Evolutionary conservation across 2,888 invertebrate species (phyloP).

Genomic region (Fragum whitleyi): DNA sequence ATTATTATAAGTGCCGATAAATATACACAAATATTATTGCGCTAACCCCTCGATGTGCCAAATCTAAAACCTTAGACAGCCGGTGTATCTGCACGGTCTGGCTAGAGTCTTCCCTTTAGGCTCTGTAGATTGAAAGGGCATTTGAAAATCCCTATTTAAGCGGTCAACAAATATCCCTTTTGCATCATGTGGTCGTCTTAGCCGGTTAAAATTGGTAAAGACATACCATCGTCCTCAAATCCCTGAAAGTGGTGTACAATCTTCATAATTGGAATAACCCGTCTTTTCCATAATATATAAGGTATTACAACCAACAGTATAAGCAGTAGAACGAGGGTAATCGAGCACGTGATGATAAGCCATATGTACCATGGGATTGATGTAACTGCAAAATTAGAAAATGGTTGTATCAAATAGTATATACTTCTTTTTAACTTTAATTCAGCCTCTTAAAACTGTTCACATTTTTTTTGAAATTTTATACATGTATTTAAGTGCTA

Average conservation of each 20-base stretch:
- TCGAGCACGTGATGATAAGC: conserved; percentile 55
- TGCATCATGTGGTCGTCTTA: too few relatives aligned
- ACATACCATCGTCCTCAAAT: conserved; percentile 75
- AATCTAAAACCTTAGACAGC: too few relatives aligned
- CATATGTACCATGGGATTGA: conserved; percentile 45
- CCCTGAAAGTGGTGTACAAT: conserved; percentile 75
- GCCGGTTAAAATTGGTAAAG: too few relatives aligned
- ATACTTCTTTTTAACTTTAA: conserved; percentile 51
- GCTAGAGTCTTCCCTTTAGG: too few relatives aligned
- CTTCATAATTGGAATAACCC: conserved; percentile 73
- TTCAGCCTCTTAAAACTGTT: too few relatives aligned
- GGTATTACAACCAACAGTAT: conserved; percentile 57
- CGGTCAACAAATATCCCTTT: too few relatives aligned
- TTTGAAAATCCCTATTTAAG: too few relatives aligned
- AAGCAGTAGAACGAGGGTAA: conserved; percentile 44
- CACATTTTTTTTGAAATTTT: background rate
- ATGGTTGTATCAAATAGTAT: conserved; percentile 33
- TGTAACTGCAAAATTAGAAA: conserved; percentile 8
- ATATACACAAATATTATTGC: too few relatives aligned
- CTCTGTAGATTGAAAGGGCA: too few relatives aligned
- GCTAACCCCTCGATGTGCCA: too few relatives aligned
- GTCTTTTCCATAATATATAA: conserved; percentile 73
- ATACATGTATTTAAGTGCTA: background rate
- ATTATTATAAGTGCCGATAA: too few relatives aligned
- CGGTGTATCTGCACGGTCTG: too few relatives aligned